Base-by-base conservation (phyloP, 2,888 invertebrate genomes). In the Tineola bisselliella region DNA sequence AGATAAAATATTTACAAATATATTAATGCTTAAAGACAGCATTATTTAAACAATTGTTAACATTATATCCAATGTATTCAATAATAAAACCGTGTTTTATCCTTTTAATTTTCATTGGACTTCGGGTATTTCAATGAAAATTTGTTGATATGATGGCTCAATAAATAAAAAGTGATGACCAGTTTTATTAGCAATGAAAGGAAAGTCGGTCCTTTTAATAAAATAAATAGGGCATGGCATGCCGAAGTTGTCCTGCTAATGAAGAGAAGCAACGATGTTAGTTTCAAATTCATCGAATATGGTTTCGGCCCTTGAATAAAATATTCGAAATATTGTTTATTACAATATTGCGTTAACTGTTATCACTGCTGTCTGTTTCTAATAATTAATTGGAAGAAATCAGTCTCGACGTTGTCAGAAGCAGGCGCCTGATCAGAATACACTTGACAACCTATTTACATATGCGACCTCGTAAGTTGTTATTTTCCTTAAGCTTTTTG, bases 351-450 rank as follows among this genome's bases (percentile, higher is more conserved):
- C 10, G 38, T 38, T 38, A 38, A 38, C 38, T 38, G 38, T 72
- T 76, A 77, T 76, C 76, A 61, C 62, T 65, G 44, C 68, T 71
- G 77, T 74, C 74, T 69, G 68, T 58, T 73, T 75, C 67, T 65
- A 69, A 48, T 17, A 72, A 74, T 75, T 77, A 78, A 81, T 77
- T 76, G 71, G 73, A 66, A 67, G 64, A 66, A 75, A 79, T 77
- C 74, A 72, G 73, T 66, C 72, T 72, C 73, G 75, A 70, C 73
- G 72, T 74, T 79, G 79, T 76, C 79, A 76, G 68, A 19, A 11
- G 25, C 8, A 25, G 56, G 56, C 56, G 56, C 56, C 56, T 56
- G 17, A 17, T 48, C 17, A 48, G 15, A 48, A 38, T 38, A 38
- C 38, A 17, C 48, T 48, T 48, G 48, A 48, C 48, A 48, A 10